phyloP scores from a whole-genome alignment of 92 coral and sea anemone species.

The Epizoanthus rinbou region DNA sequence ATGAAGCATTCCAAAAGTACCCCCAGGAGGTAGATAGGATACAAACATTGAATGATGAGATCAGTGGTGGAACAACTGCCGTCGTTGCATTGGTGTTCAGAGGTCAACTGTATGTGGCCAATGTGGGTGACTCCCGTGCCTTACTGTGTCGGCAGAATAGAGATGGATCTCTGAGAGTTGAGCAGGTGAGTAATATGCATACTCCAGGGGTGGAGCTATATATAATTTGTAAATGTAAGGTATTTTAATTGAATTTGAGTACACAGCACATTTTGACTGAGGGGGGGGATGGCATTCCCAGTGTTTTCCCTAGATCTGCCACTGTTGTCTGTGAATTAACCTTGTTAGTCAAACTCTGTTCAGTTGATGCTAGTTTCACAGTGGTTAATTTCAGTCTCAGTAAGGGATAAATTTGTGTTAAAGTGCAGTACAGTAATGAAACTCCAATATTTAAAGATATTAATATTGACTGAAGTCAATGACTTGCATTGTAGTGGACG shows the following conservation, averaged over 20 bases:
- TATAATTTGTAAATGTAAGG: too few species aligned
- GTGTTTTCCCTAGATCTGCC: too few species aligned
- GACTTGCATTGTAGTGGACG: too few species aligned
- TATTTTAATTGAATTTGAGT: too few species aligned
- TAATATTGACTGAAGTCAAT: too few species aligned
- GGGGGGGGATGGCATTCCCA: too few species aligned
- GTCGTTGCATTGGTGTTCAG: slow-evolving; percentile 91
- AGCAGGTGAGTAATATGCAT: slow-evolving; percentile 65
- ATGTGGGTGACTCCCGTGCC: slow-evolving; percentile 98
- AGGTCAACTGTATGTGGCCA: slow-evolving; percentile 84
- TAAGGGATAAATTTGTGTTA: too few species aligned
- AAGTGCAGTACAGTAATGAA: too few species aligned
- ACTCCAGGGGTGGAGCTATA: too few species aligned
- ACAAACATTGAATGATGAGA: slow-evolving; percentile 84
- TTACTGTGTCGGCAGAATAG: slow-evolving; percentile 74
- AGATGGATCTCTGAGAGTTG: slow-evolving; percentile 74
- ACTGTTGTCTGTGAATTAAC: not conserved
- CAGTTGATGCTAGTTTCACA: too few species aligned
- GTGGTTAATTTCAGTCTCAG: too few species aligned
- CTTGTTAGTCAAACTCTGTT: not conserved
- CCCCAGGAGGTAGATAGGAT: slow-evolving; percentile 88
- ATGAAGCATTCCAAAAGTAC: slow-evolving; percentile 87
- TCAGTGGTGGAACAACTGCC: slow-evolving; percentile 96
- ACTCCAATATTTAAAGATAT: not conserved
- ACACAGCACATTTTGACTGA: too few species aligned